Base-by-base conservation (phyloP, 2,797 vertebrate genomes). In the Distichodus sexfasciatus region DNA sequence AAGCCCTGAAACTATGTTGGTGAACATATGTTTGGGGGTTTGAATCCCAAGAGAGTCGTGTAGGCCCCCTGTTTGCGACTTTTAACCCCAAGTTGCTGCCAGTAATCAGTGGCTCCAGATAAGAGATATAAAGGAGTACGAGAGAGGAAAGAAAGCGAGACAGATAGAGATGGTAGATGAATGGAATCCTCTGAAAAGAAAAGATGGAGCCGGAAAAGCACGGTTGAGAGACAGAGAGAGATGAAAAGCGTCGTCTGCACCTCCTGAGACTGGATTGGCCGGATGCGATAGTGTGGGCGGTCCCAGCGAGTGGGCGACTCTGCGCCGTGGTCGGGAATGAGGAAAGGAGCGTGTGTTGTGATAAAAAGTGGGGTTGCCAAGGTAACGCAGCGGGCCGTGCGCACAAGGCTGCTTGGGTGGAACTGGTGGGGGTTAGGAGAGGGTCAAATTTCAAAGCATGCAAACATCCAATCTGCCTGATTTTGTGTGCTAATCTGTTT, bases 391-490 rank as follows among this genome's bases (percentile, higher is more conserved):
- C 75, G 87, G 74, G 85, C 87, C 88, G 87, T 89, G 88, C 79
- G 87, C 90, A 91, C 78, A 85, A 70, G 82, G 82, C 81, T 50
- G 47, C 60, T 85, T 79, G 71, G 80, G 58, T 61, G 75, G 77
- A 76, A 76, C 81, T 35, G 82, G 85, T 71, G 83, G 83, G 84
- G 83, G 79, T 79, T 84, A 78, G 83, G 82, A 64, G 78, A 85
- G 81, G 86, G 88, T 90, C 83, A 86, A 68, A 90, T 91, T 90
- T 91, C 90, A 91, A 90, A 91, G 85, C 82, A 84, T 81, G 76
- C 80, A 78, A 78, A 82, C 83, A 83, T 74, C 83, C 84, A 77
- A 83, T 61, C 51, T 66, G 77, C 78, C 81, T 74, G 70, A 33
- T 58, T 44, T 46, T 53, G 60, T 67, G 55, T 54, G 44, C 40